A percentile compares a stretch with the other conserved stretches of the same genome.
Conservation (phyloP, 2,113 vertebrate genomes). For the pig (Sus scrofa) region T2T-Sscrofa CM000812.6:252453001-252453500, state of each 20-base stretch:
- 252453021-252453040: conserved; percentile 45
- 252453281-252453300: neutral
- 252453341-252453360: neutral
- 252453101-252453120: neutral
- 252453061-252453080: neutral
- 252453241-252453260: neutral
- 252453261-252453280: conserved; percentile 19
- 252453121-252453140: neutral
- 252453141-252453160: neutral
- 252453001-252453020: conserved; percentile 53
- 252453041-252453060: conserved; percentile 23
- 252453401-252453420: neutral
- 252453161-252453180: neutral
- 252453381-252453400: neutral
- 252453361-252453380: neutral
- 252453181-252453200: neutral
- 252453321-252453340: neutral
- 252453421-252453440: neutral
- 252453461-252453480: neutral
- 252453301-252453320: neutral
- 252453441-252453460: neutral
- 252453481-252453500: neutral
- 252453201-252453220: neutral
- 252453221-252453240: neutral
- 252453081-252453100: conserved; percentile 41